Evolutionary conservation across 2,797 vertebrate genomes (phyloP), one percentile per base, ranked within the genome.

Genomic region (Eidolon dupreanum): DNA sequence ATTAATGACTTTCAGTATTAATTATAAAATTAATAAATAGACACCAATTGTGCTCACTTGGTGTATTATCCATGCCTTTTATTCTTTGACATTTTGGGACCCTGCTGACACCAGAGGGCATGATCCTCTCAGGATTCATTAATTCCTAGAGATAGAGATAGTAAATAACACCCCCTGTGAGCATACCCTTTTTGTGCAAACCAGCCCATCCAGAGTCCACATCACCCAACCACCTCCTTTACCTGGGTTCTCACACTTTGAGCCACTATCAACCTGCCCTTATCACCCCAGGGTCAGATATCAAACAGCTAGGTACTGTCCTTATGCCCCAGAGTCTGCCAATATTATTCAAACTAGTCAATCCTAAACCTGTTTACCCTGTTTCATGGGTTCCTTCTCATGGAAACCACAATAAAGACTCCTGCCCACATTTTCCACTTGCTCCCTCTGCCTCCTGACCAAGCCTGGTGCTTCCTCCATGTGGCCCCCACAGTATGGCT

Each of bases 1-100:
- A 28, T 86, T 82, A 81, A 93, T 75, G 59, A 93, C 43, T 33
- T 95, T 31, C 71, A 71, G 17, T 41, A n/a, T 88, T 66, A 66
- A 65, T 57, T 81, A 13, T 13, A 82, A 73, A 74, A 74, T 74
- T 74, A 49, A 74, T 17, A 31, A 31, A 73, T 31, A 74, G 28
- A 74, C 43, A n/a, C 8, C 16, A n/a, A 74, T 74, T 49, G 19
- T 9, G 49, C 49, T 65, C 31, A 43, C 9, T 3, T 38, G n/a
- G 28, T 79, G 3, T 61, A 13, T 43, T 41, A 70, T 82, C 46
- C 6, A 24, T 71, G 38, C 41, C 55, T 78, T 82, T 59, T 51
- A 41, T 51, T 93, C 61, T 71, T 55, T 57, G 70, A 22, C 13
- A 55, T 31, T 28, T 82, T 24, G 65, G 46, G 66, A 51, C 24